Evolutionary conservation across 2,113 vertebrate genomes (phyloP).

Genomic region (Labeo rohita): DNA sequence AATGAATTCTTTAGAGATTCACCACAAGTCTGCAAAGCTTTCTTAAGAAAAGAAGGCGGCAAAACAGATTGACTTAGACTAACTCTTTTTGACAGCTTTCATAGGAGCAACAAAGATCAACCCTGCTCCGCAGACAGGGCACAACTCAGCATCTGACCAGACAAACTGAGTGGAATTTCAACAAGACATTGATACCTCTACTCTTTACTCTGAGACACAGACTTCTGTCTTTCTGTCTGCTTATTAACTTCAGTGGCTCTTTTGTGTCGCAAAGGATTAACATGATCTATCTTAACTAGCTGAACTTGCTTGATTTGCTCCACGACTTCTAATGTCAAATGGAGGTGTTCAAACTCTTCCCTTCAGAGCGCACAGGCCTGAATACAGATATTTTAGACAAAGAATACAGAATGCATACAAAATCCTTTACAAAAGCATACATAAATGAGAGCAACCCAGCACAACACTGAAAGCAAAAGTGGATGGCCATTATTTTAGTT

Average conservation of each 20-base stretch:
- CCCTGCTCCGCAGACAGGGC: not conserved
- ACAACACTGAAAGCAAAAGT: conserved; percentile 8
- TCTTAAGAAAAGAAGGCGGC: not conserved
- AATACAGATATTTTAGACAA: conserved; percentile 4
- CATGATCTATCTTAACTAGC: conserved; percentile 3
- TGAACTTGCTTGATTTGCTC: not conserved
- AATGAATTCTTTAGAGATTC: not conserved
- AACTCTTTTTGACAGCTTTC: not conserved
- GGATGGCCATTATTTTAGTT: not conserved
- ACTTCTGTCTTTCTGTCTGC: not conserved
- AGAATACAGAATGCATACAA: conserved; percentile 10
- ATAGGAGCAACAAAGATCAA: conserved; percentile 6
- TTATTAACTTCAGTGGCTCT: not conserved
- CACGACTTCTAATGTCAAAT: not conserved
- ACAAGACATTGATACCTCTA: not conserved
- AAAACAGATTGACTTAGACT: not conserved
- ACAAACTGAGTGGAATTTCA: conserved; percentile 26
- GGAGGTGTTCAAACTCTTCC: conserved; percentile 3
- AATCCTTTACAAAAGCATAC: conserved; percentile 20
- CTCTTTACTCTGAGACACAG: not conserved
- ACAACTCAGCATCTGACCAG: conserved; percentile 3
- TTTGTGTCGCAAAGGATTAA: conserved; percentile 19
- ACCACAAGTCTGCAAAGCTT: not conserved
- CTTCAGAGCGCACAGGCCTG: not conserved
- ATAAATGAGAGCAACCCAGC: not conserved